Base-by-base conservation (phyloP, 2,797 vertebrate species). In the Manis crassicaudata region DNA sequence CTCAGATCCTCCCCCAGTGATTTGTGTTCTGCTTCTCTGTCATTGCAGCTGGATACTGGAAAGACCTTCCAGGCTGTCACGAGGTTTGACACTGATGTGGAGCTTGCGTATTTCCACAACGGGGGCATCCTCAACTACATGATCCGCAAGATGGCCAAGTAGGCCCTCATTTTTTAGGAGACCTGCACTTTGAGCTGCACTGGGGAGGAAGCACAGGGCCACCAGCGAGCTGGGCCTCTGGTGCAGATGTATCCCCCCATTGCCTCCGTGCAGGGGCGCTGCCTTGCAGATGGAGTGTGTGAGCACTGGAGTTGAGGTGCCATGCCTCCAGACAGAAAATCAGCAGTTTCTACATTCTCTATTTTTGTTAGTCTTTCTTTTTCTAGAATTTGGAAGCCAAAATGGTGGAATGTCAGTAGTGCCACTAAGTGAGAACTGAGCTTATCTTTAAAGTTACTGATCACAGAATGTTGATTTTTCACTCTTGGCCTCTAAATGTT, bases 51-150 rank as follows among this genome's bases (percentile, higher is more conserved):
- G 89, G 99, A 99, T 98, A 99, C 99, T 0, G 99, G 99, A 46
- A 99, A 99, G 96, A 99, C 97, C 5, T 99, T 99, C 97, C 98
- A 99, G 37, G 99, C 98, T 21, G 87, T 98, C 95, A 99, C 99
- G 99, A 99, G 99, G 81, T 99, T 99, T 46, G 99, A 99, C 98
- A 99, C 99, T 0, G 99, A 99, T 0, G 99, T 99, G 98, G 99
- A 99, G 97, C 99, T 99, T 94, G 97, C 99, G 0, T 99, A 99
- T 56, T 99, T 99, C 98, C 98, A 73, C 89, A 99, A 99, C 0
- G 99, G 99, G 1, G 99, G 99, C 86, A 99, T 99, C 98, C 99
- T 99, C 96, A 99, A 99, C 99, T 99, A 99, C 98, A 99, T 99
- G 99, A 99, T 99, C 98, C 99, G 99, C 96, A 99, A 99, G 98